phyloP scores from a whole-genome alignment of 2,113 vertebrate genomes.

The Pachycephala philippinensis region DNA sequence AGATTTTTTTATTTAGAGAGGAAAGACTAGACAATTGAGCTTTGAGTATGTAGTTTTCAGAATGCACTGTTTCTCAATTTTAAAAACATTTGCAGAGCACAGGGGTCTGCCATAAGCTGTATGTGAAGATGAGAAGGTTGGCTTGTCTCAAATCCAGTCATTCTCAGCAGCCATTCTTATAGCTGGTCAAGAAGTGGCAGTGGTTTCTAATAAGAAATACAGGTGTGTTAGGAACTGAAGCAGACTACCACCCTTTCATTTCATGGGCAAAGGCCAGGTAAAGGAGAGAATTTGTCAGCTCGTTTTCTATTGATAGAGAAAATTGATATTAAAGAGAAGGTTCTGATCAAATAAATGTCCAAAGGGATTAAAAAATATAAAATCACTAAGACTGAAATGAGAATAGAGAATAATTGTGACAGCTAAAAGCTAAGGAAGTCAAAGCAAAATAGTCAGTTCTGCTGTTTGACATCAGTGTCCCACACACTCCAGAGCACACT shows the following conservation, averaged over 20 bases:
- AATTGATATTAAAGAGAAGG: background rate
- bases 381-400: background rate
- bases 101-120: background rate
- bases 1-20: background rate
- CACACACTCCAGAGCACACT: background rate
- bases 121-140: background rate
- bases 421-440: background rate
- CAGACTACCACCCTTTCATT: background rate
- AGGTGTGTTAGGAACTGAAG: background rate
- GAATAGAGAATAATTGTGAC: background rate
- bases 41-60: background rate
- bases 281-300: background rate
- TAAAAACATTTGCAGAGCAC: background rate
- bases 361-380: background rate
- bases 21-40: background rate
- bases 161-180: background rate
- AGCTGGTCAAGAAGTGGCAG: background rate
- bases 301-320: background rate
- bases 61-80: background rate
- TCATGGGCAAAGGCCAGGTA: background rate
- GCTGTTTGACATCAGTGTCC: background rate
- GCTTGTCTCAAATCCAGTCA: background rate
- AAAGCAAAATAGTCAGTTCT: background rate
- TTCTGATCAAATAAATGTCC: background rate
- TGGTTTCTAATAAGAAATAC: background rate